Evolutionary conservation across 2,113 vertebrate species (phyloP), one percentile per base, ranked within the genome.

Genomic region (Halichoeres trimaculatus): DNA sequence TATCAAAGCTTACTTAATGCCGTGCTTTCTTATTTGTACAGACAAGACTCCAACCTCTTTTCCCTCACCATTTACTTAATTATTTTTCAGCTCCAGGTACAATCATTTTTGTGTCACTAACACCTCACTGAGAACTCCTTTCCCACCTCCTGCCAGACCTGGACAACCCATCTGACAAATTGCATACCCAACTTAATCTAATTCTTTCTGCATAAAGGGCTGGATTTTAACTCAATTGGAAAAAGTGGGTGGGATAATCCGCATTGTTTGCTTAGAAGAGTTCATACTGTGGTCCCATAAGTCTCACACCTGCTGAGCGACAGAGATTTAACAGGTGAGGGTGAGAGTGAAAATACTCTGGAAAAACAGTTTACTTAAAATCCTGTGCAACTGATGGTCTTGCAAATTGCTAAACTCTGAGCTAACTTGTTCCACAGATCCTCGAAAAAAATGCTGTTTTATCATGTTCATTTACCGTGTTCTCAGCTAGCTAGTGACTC

Each of bases 191-290:
- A 67, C 47, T 22, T 77, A 78, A 85, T 84, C 20, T 6, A 74
- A 78, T 84, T 71, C 38, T 83, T 77, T 47, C 66, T 81, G 24
- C 56, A 26, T 55, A 70, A 77, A 87, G 63, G 1, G 26, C 41
- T 78, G 72, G 85, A 70, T 86, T 86, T 85, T 63, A 70, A 45
- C 59, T 86, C 74, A 91, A 91, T 91, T 78, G 77, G 54, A 70
- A 56, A 86, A 85, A 89, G 80, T 87, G 82, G 26, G 45, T 62
- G 58, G 62, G 70, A 80, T 89, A 87, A 89, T 87, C 87, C 67
- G 69, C 40, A 30, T 53, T 68, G 62, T 86, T 85, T 72, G 60
- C 55, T 70, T n/a, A n/a, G 17, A 66, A 17, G 14, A 84, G 88
- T 90, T 94, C 86, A 88, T 64, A 24, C 35, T 7, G 5, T 55